Conservation (phyloP, 2,797 vertebrate genomes). For the Octomys mimax region DNA sequence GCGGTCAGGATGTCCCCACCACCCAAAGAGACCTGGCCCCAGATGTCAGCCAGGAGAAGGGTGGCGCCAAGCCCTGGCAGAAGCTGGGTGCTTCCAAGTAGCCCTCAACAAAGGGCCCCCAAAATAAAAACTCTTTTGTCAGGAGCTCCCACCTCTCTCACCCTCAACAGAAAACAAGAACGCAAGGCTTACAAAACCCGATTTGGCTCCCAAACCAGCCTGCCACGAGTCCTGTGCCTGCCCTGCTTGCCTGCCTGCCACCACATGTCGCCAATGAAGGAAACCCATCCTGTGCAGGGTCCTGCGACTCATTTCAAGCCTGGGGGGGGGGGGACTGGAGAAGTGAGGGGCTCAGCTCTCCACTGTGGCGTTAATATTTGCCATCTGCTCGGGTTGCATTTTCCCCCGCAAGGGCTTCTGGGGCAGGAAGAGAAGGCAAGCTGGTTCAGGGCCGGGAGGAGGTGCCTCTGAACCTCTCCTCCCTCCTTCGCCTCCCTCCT, state of each 20-base stretch:
- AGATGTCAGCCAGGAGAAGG: neutral
- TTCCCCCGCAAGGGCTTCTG: conserved; percentile 60
- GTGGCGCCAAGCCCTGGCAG: accelerated
- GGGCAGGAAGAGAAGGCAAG: conserved; percentile 44
- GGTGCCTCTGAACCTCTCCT: conserved; percentile 27
- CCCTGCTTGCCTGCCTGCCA: conserved; percentile 57
- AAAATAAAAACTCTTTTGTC: neutral
- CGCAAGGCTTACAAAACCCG: neutral
- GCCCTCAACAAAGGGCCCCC: neutral
- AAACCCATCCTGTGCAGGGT: conserved; percentile 67
- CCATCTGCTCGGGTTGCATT: conserved; percentile 84
- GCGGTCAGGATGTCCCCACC: too few species aligned
- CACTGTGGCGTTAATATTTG: conserved; percentile 72
- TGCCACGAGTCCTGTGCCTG: conserved; percentile 50
- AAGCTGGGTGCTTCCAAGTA: neutral
- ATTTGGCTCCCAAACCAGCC: conserved; percentile 70
- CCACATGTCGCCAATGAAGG: conserved; percentile 67
- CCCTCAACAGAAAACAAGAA: neutral
- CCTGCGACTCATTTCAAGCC: conserved; percentile 40
- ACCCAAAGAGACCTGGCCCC: too few species aligned
- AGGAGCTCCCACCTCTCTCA: neutral
- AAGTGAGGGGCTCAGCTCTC: conserved; percentile 5
- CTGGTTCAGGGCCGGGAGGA: conserved; percentile 73
- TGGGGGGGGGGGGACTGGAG: neutral
- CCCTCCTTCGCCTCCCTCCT: conserved; percentile 20